A percentile compares a stretch with the other conserved stretches of the same genome.
Evolutionary conservation across 23 tunicate species (phyloP).

Genomic region (Ascidia mentula): DNA sequence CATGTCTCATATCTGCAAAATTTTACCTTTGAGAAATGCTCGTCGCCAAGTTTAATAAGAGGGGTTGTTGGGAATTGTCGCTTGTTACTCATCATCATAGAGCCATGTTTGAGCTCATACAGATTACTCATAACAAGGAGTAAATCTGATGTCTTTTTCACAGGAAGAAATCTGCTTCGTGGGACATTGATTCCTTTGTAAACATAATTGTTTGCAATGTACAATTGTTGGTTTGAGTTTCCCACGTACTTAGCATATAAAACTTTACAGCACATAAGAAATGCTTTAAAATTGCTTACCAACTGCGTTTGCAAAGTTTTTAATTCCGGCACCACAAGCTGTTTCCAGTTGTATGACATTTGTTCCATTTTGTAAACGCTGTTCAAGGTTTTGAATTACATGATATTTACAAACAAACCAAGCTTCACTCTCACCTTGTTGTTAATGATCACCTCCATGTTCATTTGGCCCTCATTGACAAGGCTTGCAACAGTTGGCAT

Average conservation of each 20-base stretch:
- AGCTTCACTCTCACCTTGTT: slow-evolving; percentile 42
- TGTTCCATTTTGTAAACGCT: slow-evolving; percentile 83
- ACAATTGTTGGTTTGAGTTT: no score
- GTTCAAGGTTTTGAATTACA: not conserved
- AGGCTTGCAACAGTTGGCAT: slow-evolving; percentile 57
- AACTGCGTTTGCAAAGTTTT: slow-evolving; percentile 87
- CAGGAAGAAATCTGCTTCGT: slow-evolving; percentile 89
- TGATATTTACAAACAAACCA: not conserved
- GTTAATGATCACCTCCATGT: slow-evolving; percentile 93
- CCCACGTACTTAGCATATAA: no score
- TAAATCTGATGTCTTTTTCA: slow-evolving; percentile 95
- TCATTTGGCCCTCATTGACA: slow-evolving; percentile 27
- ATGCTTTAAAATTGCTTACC: slow-evolving; percentile 61
- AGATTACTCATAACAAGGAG: slow-evolving; percentile 94
- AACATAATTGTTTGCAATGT: no score
- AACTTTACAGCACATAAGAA: no score
- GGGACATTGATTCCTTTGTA: slow-evolving; percentile 88
- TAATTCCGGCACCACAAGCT: slow-evolving; percentile 96
- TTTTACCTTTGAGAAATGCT: slow-evolving; percentile 83
- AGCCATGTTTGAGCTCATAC: slow-evolving; percentile 83
- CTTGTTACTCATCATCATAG: slow-evolving; percentile 70
- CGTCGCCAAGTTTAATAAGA: slow-evolving; percentile 89
- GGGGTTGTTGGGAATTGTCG: slow-evolving; percentile 94
- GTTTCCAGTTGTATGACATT: slow-evolving; percentile 97
- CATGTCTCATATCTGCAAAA: no score